Evolutionary conservation across 1,140 invertebrate species (phyloP).

Genomic region (Halictus rubicundus): DNA sequence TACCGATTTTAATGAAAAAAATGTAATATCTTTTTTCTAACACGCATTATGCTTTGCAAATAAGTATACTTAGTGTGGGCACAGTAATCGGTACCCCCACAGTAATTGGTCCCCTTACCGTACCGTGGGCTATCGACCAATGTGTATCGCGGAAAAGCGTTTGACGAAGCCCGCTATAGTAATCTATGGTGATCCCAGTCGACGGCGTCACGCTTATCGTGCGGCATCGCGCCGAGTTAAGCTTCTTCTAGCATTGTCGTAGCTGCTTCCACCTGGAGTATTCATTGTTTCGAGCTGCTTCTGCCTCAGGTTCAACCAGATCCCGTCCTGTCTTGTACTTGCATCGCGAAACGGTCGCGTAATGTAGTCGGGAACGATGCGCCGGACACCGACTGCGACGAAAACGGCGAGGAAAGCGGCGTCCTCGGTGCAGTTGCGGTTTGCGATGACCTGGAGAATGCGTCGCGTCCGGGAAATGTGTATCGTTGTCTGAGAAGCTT

Average conservation of each 20-base stretch:
- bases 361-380: slow-evolving; percentile 1
- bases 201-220: slow-evolving; percentile 13
- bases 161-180: slow-evolving; percentile 14
- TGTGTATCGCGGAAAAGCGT: slow-evolving; percentile 11
- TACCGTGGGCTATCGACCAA: no score
- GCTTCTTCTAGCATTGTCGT: background rate
- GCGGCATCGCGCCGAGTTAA: background rate
- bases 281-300: background rate
- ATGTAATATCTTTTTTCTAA: no score
- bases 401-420: background rate
- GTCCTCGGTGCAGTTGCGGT: background rate
- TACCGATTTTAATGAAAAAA: no score
- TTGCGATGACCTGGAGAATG: background rate
- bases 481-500: no score
- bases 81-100: no score
- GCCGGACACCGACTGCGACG: background rate
- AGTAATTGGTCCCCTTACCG: no score
- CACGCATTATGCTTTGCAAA: no score
- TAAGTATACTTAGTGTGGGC: no score
- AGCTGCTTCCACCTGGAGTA: no score
- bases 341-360: slow-evolving; percentile 28
- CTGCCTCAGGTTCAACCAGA: slow-evolving; percentile 37
- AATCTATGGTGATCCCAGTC: slow-evolving; percentile 25
- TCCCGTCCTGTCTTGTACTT: slow-evolving; percentile 19
- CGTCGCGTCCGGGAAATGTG: no score